Conservation (phyloP, 2,113 vertebrate genomes). For the Candoia aspera region DNA sequence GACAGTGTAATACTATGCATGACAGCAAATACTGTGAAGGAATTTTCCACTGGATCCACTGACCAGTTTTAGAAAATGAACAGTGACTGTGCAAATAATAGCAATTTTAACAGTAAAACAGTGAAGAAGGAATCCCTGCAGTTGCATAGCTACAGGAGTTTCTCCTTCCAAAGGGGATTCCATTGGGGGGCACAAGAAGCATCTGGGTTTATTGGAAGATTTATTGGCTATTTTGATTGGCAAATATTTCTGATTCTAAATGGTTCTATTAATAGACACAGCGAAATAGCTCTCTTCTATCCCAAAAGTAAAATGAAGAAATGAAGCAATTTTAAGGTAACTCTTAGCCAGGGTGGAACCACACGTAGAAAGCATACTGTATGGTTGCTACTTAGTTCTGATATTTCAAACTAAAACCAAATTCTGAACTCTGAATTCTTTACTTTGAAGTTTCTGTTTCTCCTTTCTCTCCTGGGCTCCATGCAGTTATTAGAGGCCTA, state of each 20-base stretch:
- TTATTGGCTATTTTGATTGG: background rate
- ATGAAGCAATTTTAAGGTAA: background rate
- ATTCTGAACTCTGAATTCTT: background rate
- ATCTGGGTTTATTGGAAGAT: background rate
- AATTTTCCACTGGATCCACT: constrained; percentile 62
- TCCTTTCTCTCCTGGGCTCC: background rate
- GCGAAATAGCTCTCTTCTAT: background rate
- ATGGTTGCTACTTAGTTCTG: background rate
- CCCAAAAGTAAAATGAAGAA: background rate
- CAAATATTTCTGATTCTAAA: background rate
- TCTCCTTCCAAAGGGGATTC: background rate
- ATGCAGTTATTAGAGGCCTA: background rate
- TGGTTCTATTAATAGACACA: background rate
- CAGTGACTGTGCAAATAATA: background rate
- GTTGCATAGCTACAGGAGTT: background rate
- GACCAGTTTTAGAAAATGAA: background rate
- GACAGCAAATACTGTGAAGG: constrained; percentile 32
- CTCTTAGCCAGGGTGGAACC: background rate
- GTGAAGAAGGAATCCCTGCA: background rate
- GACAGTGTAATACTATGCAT: constrained; percentile 63
- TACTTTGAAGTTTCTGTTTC: background rate
- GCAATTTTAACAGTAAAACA: background rate
- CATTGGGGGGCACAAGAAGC: background rate
- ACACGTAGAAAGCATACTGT: background rate
- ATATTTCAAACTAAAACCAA: background rate